Conservation (phyloP, 1,140 invertebrate genomes). For the Battus philenor region DNA sequence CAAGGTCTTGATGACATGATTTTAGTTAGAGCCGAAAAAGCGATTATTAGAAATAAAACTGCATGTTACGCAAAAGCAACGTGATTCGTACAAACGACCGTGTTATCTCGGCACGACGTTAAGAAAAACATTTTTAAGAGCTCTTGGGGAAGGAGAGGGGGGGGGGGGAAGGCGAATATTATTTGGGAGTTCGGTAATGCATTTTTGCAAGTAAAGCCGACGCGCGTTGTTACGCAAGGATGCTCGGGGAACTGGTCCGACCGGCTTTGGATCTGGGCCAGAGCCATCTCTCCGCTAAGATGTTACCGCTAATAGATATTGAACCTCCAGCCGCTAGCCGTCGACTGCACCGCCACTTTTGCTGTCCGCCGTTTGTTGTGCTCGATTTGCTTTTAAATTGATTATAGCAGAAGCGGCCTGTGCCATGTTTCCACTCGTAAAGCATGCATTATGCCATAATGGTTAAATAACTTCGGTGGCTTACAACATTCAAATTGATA, state of each 20-base stretch:
- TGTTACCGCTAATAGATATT: conserved; percentile 70
- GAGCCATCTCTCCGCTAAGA: conserved; percentile 66
- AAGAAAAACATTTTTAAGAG: no score
- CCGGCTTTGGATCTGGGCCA: conserved; percentile 69
- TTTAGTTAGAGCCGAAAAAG: no score
- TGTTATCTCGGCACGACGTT: no score
- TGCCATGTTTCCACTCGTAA: conserved; percentile 15
- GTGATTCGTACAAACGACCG: no score
- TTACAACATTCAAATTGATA: no score
- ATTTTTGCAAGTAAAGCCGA: conserved; percentile 61
- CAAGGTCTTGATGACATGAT: not conserved
- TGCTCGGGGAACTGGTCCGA: conserved; percentile 62
- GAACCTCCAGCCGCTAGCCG: conserved; percentile 45
- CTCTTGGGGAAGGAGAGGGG: no score
- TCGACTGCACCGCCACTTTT: conserved; percentile 18
- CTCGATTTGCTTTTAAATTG: conserved; percentile 30
- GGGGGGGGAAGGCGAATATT: conserved; percentile 46
- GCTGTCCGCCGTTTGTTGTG: conserved; percentile 21
- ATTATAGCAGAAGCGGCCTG: conserved; percentile 16
- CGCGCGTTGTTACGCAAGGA: conserved; percentile 63
- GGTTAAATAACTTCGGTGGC: no score
- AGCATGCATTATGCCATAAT: conserved; percentile 11
- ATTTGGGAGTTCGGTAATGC: conserved; percentile 59
- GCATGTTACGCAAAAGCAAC: no score
- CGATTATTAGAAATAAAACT: no score